These are phyloP conservation scores for Napeogenes inachia DNA, from an alignment of 2,888 invertebrate species.

Conservation along the genomic window DNA sequence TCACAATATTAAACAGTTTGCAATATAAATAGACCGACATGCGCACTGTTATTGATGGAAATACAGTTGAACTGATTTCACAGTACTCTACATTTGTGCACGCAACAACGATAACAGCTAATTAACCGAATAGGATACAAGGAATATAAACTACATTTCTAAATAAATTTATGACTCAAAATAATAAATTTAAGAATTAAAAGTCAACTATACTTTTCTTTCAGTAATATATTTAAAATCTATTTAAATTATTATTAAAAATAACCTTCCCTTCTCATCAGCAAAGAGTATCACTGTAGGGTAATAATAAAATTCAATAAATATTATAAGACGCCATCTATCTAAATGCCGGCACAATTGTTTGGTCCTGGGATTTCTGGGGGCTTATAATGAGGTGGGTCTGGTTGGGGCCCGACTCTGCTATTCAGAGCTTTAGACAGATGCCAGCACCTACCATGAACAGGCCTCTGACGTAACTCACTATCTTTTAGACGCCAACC, in stretches of 20 bases:
- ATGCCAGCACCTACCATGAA: conserved; percentile 44
- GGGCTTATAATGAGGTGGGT: conserved; percentile 45
- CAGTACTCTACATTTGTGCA: neutral
- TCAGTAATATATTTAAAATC: too few relatives aligned
- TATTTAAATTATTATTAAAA: too few relatives aligned
- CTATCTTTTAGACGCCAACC: conserved; percentile 52
- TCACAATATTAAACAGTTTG: conserved; percentile 41
- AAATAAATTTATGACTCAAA: neutral
- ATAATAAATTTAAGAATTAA: neutral
- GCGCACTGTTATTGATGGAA: conserved; percentile 73
- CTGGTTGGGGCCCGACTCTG: conserved; percentile 48
- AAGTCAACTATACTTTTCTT: neutral
- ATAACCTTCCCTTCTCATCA: too few relatives aligned
- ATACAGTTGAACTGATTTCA: conserved; percentile 10
- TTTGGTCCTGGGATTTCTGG: conserved; percentile 35
- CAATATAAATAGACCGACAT: conserved; percentile 47
- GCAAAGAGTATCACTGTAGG: too few relatives aligned
- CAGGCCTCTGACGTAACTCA: conserved; percentile 32
- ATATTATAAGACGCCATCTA: conserved; percentile 27
- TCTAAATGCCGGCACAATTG: conserved; percentile 35
- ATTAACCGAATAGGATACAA: neutral
- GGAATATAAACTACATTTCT: neutral
- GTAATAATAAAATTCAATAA: neutral
- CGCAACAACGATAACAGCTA: neutral
- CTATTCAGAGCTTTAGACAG: conserved; percentile 40